Evolutionary conservation across 2,888 invertebrate species (phyloP), one percentile per base, ranked within the genome.

Genomic region (Coleophora flavipennella): DNA sequence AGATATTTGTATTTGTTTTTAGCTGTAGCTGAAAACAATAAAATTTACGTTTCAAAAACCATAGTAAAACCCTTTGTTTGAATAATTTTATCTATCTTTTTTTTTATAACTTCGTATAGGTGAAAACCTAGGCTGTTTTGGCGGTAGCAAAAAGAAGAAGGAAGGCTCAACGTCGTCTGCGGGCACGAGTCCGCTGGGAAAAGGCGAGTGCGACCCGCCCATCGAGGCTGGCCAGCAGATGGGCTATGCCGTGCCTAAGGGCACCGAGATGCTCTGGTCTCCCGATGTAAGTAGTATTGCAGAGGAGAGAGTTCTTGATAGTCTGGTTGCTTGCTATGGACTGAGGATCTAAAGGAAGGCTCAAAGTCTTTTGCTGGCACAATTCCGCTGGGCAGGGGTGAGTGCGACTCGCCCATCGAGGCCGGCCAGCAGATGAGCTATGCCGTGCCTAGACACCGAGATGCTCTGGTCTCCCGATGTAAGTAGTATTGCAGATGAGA

Each of bases 81-180:
- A n/a, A n/a, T n/a, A n/a, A n/a, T n/a, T n/a, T n/a, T n/a, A n/a
- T n/a, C n/a, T n/a, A n/a, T n/a, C n/a, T n/a, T n/a, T n/a, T n/a
- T n/a, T n/a, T n/a, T n/a, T n/a, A n/a, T n/a, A n/a, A n/a, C n/a
- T n/a, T n/a, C n/a, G n/a, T 62, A 45, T 62, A 92, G 94, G 95
- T 51, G 96, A 96, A 74, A 95, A 96, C 78, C 87, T 96, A 49
- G 97, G 97, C 37, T 98, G 97, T 71, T 98, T 98, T 79, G 97
- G 97, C 34, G 96, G 95, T 40, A 95, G 95, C 81, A 95, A 95
- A 86, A 96, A 96, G 87, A 96, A 95, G 73, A 95, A 95, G 69
- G 95, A 95, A 53, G 88, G 89, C 0, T 75, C 83, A 0, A 80
- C 86, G 0, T 86, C 87, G 0, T 86, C 88, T 0, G 84, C 86